These are phyloP conservation scores for Luperina nickerlii DNA, from an alignment of 2,888 invertebrate genomes.

Conservation along the genomic window DNA sequence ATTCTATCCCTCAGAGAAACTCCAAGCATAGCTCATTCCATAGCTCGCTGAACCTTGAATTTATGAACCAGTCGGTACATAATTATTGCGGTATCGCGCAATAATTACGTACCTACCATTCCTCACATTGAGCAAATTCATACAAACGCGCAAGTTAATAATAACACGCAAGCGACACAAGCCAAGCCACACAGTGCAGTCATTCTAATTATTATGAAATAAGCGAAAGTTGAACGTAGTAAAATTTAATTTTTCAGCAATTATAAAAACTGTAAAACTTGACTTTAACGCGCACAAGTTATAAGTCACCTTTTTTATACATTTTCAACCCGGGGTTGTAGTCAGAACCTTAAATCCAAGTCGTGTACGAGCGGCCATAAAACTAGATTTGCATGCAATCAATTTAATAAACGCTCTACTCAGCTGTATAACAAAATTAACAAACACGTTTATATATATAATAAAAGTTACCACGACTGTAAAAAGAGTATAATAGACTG, in stretches of 20 bases:
- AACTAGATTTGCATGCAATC: no score
- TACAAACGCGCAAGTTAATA: background rate
- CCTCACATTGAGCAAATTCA: background rate
- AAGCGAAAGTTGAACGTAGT: background rate
- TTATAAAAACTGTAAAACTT: no score
- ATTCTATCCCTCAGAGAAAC: no score
- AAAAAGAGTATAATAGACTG: no score
- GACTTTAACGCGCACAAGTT: background rate
- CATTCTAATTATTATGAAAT: background rate
- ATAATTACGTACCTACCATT: background rate
- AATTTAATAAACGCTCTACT: no score
- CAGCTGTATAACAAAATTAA: no score
- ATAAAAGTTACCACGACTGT: no score
- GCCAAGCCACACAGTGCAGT: background rate
- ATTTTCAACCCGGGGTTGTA: background rate
- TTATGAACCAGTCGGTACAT: no score
- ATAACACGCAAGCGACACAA: background rate
- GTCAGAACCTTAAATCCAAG: constrained; percentile 7
- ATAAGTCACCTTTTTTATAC: background rate
- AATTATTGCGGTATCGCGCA: no score
- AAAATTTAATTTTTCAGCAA: background rate
- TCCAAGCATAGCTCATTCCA: no score
- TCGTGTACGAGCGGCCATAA: background rate
- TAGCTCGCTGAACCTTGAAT: no score
- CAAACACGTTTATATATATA: no score